Evolutionary conservation across 2,888 invertebrate species (phyloP).

Genomic region (Fragum sueziense): DNA sequence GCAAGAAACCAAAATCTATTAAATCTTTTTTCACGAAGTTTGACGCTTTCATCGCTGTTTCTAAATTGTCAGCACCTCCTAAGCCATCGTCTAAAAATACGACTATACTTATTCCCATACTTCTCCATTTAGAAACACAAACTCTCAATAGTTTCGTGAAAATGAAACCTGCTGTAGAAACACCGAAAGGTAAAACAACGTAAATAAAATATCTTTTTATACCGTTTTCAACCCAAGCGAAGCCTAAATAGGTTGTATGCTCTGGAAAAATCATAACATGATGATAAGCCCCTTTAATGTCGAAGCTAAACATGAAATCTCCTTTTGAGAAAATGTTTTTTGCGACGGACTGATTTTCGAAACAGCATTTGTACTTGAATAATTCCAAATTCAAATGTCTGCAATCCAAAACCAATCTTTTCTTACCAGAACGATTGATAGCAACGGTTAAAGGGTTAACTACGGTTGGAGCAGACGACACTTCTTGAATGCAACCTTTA

Average conservation of each 20-base stretch:
- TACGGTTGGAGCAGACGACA: constrained; percentile 1
- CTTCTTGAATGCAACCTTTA: constrained; percentile 33
- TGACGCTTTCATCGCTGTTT: background rate
- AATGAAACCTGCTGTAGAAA: constrained; percentile 38
- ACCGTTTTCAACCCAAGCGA: constrained; percentile 24
- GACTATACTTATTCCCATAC: constrained; percentile 13
- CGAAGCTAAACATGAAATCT: constrained; percentile 29
- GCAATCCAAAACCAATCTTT: constrained; percentile 41
- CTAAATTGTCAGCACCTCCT: constrained; percentile 14
- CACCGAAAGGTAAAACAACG: constrained; percentile 34
- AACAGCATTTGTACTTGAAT: constrained; percentile 35
- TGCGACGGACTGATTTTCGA: constrained; percentile 32
- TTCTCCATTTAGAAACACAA: constrained; percentile 29
- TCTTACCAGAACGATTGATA: constrained; percentile 8
- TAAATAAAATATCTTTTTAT: constrained; percentile 25
- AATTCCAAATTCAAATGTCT: constrained; percentile 37
- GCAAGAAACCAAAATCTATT: background rate
- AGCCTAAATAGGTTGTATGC: constrained; percentile 34
- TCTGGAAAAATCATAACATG: constrained; percentile 31
- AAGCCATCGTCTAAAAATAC: constrained; percentile 42
- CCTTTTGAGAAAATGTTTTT: constrained; percentile 25
- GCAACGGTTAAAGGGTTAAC: constrained; percentile 41
- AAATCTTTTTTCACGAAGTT: background rate
- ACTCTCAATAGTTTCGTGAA: constrained; percentile 32
- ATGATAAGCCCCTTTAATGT: constrained; percentile 36